Conservation (phyloP, 2,888 invertebrate genomes). For the Ichneumon xanthorius region DNA sequence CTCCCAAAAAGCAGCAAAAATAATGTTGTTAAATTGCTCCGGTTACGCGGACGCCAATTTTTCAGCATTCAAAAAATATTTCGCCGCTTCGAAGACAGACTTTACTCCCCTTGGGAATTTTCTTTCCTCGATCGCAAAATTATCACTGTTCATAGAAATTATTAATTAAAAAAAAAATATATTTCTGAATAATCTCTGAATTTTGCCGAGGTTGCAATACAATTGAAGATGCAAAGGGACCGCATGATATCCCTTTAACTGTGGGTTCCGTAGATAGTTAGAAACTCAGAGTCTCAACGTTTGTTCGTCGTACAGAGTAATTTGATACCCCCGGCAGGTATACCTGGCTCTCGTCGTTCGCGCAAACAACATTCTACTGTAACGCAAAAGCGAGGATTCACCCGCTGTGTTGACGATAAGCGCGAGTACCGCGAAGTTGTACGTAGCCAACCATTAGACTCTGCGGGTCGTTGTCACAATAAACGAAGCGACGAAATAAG, state of each 20-base stretch:
- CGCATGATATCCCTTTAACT: slow-evolving; percentile 9
- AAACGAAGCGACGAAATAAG: not conserved
- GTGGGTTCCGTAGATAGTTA: slow-evolving; percentile 14
- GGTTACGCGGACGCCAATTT: too few species aligned
- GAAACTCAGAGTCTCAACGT: slow-evolving; percentile 50
- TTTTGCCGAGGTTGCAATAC: too few species aligned
- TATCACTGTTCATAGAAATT: not conserved
- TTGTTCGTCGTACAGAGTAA: slow-evolving; percentile 49
- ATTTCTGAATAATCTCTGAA: too few species aligned
- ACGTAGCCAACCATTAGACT: slow-evolving; percentile 13
- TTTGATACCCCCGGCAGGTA: slow-evolving; percentile 36
- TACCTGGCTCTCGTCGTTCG: slow-evolving; percentile 15
- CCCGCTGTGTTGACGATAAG: not conserved
- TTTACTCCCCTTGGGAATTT: not conserved
- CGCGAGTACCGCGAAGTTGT: slow-evolving; percentile 17
- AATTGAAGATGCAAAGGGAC: not conserved
- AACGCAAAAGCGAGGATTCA: slow-evolving; percentile 13
- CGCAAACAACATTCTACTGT: slow-evolving; percentile 24
- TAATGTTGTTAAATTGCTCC: too few species aligned
- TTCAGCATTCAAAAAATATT: too few species aligned
- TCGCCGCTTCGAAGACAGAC: too few species aligned
- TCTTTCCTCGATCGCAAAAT: not conserved
- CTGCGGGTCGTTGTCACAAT: not conserved
- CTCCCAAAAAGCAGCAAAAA: too few species aligned
- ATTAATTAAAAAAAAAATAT: not conserved